Evolutionary conservation across 2,888 invertebrate species (phyloP), one percentile per base, ranked within the genome.

Genomic region (Acanthosepion esculentum): DNA sequence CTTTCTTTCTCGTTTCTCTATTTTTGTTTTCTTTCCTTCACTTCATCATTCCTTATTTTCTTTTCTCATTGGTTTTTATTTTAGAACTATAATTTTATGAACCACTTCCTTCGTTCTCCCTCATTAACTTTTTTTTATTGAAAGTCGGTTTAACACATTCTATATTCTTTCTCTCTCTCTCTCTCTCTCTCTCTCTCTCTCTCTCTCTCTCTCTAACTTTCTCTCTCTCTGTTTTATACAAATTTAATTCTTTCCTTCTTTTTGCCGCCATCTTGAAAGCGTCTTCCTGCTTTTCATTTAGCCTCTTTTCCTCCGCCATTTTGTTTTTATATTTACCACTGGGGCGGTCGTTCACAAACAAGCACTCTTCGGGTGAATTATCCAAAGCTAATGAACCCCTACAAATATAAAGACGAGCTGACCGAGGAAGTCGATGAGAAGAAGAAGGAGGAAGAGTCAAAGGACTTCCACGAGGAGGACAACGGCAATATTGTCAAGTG

Each of bases 321-420:
- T 78, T n/a, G 10, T 12, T 29, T n/a, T n/a, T n/a, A 12, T 78
- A n/a, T 78, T n/a, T 78, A 78, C 6, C 29, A 78, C 10, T 10
- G 29, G n/a, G n/a, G 78, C 78, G n/a, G 78, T 78, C 78, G 78
- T 7, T 29, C 78, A 29, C 78, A 78, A 78, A 78, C 78, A 78
- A 78, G n/a, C 78, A 78, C 29, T 78, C 78, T 78, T 15, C 78
- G 10, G 18, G 10, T n/a, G n/a, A 78, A 78, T n/a, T 78, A 78
- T 78, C 78, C 78, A 78, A 78, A 78, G 78, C 78, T 78, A 78
- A 78, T 78, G 78, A 78, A n/a, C 78, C 78, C n/a, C 78, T n/a
- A 29, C 12, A 78, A 78, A 78, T n/a, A 78, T n/a, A 78, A 78
- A 78, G 29, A 64, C 7, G 78, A 78, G 10, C 1, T 78, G 78